phyloP scores from a whole-genome alignment of 2,888 invertebrate genomes.

The Drosophila algonquin region DNA sequence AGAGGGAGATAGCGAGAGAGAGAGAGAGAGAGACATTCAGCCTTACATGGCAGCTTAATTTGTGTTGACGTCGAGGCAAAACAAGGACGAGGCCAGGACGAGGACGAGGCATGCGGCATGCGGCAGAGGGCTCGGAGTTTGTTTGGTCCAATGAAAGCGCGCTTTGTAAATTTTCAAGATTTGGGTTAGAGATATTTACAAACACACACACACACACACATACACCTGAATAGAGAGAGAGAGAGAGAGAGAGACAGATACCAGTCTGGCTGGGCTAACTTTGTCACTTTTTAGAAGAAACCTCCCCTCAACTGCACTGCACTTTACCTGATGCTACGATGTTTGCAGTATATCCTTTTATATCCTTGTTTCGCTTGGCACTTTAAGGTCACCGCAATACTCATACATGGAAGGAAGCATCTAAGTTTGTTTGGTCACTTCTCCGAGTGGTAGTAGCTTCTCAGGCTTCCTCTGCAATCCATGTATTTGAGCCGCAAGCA shows the following conservation, averaged over 20 bases:
- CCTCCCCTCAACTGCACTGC: constrained; percentile 47
- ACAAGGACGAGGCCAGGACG: constrained; percentile 22
- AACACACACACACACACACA: constrained; percentile 28
- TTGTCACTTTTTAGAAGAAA: constrained; percentile 33
- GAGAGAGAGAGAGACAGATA: constrained; percentile 4
- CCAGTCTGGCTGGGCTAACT: constrained; percentile 49
- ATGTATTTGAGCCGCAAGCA: constrained; percentile 35
- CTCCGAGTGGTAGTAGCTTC: constrained; percentile 9
- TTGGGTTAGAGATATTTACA: constrained; percentile 72
- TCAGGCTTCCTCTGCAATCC: constrained; percentile 23
- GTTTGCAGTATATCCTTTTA: neutral
- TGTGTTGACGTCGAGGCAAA: constrained; percentile 65
- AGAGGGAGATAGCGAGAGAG: neutral
- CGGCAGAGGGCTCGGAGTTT: neutral
- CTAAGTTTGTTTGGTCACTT: constrained; percentile 38
- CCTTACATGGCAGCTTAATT: constrained; percentile 72
- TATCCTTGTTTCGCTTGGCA: neutral
- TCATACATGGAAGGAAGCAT: constrained; percentile 1
- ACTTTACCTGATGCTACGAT: constrained; percentile 38
- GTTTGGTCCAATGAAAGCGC: constrained; percentile 46
- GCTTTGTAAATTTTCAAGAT: constrained; percentile 76
- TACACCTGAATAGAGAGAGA: constrained; percentile 2
- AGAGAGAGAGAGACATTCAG: constrained; percentile 27
- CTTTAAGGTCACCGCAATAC: constrained; percentile 55
- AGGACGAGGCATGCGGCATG: neutral